These are phyloP conservation scores for Pseudanteris insignis DNA, from an alignment of 2,888 invertebrate species.

Conservation along the genomic window DNA sequence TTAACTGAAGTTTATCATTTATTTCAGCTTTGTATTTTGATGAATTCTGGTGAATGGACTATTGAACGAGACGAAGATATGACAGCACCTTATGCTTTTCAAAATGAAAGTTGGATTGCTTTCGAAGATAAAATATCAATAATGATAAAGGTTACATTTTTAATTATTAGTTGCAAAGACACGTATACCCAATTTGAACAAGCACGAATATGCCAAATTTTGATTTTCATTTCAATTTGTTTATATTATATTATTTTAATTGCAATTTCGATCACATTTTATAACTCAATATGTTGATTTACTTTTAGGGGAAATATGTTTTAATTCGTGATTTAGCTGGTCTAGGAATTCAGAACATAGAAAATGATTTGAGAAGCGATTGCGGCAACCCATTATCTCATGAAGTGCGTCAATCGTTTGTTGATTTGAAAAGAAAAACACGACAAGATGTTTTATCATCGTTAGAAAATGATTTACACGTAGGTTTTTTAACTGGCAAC, in stretches of 20 bases:
- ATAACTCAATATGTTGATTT: neutral
- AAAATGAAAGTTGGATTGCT: constrained; percentile 77
- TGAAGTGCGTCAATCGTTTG: constrained; percentile 57
- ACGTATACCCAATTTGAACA: too few species aligned
- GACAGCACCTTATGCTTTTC: constrained; percentile 80
- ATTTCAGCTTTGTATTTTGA: constrained; percentile 55
- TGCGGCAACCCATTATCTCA: constrained; percentile 57
- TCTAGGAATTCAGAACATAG: constrained; percentile 71
- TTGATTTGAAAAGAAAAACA: constrained; percentile 63
- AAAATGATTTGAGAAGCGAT: constrained; percentile 68
- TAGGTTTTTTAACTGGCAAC: constrained; percentile 44
- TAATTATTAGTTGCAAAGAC: too few species aligned
- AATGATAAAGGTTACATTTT: constrained; percentile 77
- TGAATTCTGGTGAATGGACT: constrained; percentile 75
- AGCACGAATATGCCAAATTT: neutral
- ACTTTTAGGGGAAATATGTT: constrained; percentile 73
- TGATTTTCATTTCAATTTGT: neutral
- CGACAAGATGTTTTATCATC: constrained; percentile 65
- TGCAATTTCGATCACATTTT: neutral
- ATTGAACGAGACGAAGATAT: constrained; percentile 81
- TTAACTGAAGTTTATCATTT: too few species aligned
- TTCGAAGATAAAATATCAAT: constrained; percentile 79
- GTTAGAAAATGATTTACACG: constrained; percentile 65
- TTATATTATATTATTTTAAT: neutral
- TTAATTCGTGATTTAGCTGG: constrained; percentile 78